Evolutionary conservation across 30 jellyfish, hydroid and myxozoan species (phyloP), one percentile per base, ranked within the genome.

Genomic region (Haliclystus octoradiatus): DNA sequence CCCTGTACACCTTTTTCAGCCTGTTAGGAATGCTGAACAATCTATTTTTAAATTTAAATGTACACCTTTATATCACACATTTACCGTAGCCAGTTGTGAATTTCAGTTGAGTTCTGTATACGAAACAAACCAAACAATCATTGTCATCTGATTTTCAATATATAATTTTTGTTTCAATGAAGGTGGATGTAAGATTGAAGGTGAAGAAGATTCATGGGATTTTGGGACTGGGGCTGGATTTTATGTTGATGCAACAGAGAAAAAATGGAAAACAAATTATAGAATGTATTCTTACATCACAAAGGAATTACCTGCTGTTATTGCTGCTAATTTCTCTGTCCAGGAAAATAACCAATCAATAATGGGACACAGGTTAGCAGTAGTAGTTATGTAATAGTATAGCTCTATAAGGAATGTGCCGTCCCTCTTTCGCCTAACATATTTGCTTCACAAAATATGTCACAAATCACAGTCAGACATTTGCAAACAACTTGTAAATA

Each of bases 201-300:
- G 97, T 2, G 95, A 89, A 57, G 94, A 89, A 66, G 98, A 89
- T 71, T 32, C 79, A 3, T 89, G 75, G 63, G 98, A 89, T 62
- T 80, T 89, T 65, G 98, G 98, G 15, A 53, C 84, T 33, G 98
- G 98, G 1, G 98, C 98, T 46, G 95, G 95, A 24, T 89, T 80
- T 72, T 89, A 89, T 73, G 95, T 89, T 19, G 95, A 89, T 67
- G 98, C 98, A 35, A 80, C 95, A 26, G 95, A 89, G 61, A 93
- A 81, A 33, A 76, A 76, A 65, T 89, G 98, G 98, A 81, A 81
- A 66, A 77, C 78, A 26, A 89, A 89, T 63, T 89, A 80, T 49
- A 82, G 93, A 14, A 89, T 89, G 98, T 89, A 81, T 65, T 81
- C 95, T 7, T 89, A 89, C 75, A 70, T 89, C 3, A 81, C 95